phyloP scores from a whole-genome alignment of 2,888 invertebrate species.

The Harpagoxenus sublaevis region DNA sequence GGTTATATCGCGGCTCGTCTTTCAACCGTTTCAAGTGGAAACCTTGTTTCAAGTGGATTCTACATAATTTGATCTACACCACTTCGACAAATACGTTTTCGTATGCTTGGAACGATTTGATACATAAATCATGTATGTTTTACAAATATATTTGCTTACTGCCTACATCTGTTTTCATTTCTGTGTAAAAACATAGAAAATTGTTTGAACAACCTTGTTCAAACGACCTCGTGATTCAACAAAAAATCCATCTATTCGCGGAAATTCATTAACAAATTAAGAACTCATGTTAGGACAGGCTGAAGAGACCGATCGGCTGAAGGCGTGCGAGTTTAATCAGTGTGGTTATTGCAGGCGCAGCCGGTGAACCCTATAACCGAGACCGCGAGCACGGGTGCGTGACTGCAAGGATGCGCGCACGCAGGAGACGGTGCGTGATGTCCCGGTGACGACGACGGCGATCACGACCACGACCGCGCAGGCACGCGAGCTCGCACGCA shows the following conservation, averaged over 20 bases:
- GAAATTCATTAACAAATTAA: neutral
- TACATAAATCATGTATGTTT: neutral
- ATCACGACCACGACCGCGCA: slow-evolving; percentile 3
- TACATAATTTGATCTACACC: neutral
- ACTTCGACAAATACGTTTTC: neutral
- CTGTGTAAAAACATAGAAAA: neutral
- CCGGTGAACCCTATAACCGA: slow-evolving; percentile 43
- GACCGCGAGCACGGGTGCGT: slow-evolving; percentile 54
- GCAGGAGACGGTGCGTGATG: slow-evolving; percentile 71
- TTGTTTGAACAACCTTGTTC: neutral
- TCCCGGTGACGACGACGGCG: slow-evolving; percentile 70
- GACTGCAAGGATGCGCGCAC: slow-evolving; percentile 72
- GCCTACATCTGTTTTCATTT: neutral
- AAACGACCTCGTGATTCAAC: neutral
- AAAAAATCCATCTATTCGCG: neutral
- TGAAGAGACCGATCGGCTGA: neutral
- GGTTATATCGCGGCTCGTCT: neutral
- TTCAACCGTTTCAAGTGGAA: neutral
- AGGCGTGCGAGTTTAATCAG: slow-evolving; percentile 9
- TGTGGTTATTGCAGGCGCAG: slow-evolving; percentile 40
- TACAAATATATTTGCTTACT: neutral
- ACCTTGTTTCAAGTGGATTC: too few species aligned
- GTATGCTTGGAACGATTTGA: too few species aligned
- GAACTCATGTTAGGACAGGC: neutral
- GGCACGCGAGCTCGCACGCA: slow-evolving; percentile 13